Evolutionary conservation across 2,797 vertebrate genomes (phyloP).

Genomic region (Acropternis orthonyx): DNA sequence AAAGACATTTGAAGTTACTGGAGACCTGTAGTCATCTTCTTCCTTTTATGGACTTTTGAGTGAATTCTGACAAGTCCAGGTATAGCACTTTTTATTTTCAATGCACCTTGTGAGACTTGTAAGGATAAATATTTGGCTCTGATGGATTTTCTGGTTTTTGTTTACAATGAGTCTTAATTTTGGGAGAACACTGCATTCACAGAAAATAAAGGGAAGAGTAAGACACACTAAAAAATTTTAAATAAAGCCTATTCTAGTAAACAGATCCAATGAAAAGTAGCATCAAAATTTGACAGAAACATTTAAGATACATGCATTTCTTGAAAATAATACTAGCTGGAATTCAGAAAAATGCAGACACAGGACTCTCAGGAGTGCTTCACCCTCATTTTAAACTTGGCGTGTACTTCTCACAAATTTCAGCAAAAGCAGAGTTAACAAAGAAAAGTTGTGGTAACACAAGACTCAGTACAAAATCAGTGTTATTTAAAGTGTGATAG

Average conservation of each 20-base stretch:
- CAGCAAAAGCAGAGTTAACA: neutral
- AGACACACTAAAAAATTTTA: neutral
- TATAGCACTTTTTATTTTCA: neutral
- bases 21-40: neutral
- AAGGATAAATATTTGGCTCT: neutral
- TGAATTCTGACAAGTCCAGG: neutral
- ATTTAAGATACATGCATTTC: neutral
- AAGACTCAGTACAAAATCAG: neutral
- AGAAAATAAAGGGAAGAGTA: neutral
- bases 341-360: neutral
- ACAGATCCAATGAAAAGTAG: neutral
- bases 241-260: neutral
- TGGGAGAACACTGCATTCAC: neutral
- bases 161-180: neutral
- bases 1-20: neutral
- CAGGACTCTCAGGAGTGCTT: neutral
- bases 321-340: neutral
- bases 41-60: neutral
- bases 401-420: neutral
- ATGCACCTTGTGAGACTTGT: neutral
- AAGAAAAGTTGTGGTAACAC: neutral
- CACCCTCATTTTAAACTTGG: neutral
- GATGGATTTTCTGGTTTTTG: neutral
- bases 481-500: neutral
- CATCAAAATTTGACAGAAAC: neutral